Evolutionary conservation across 1,140 invertebrate species (phyloP), one percentile per base, ranked within the genome.

Genomic region (Drosophila asahinai): DNA sequence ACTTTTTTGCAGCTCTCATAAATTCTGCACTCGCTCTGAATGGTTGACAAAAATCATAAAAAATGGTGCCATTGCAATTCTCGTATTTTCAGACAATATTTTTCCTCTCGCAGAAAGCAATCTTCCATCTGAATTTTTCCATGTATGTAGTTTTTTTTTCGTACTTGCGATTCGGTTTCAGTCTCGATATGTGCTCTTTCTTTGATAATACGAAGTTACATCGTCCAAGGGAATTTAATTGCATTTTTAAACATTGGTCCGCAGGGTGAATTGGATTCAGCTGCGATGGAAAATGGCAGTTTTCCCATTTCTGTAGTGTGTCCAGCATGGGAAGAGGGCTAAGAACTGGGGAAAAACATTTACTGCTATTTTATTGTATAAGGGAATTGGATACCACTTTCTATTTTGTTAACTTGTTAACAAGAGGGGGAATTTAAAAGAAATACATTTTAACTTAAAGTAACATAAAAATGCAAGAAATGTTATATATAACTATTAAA

Each of bases 1-100:
- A 43, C 59, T 76, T 86, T 43, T 71, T 64, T 68, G 52, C 67
- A 51, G 48, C 22, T 40, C 19, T 45, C 76, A 80, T 77, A 83
- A 80, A 70, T 80, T 86, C 36, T 51, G 68, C 55, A 58, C 40
- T 57, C 43, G 5, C 33, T 33, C 59, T 42, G 54, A 67, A 43
- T 51, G 51, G 49, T 52, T 62, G 63, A 42, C 40, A 47, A 33
- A 70, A 67, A 48, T 40, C 61, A n/a, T 55, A 59, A 48, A 72
- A 59, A 68, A 25, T 33, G 27, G n/a, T 8, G 30, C 40, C 58
- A 38, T n/a, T 54, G 57, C 70, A 48, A 19, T 75, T 57, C 51
- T 47, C 59, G n/a, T 75, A 55, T 63, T 54, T 62, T 64, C 25
- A 63, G 27, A 57, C 19, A 27, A 74, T 75, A 71, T 68, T 70